phyloP scores from a whole-genome alignment of 2,888 invertebrate species.

The Agrochola circellaris region DNA sequence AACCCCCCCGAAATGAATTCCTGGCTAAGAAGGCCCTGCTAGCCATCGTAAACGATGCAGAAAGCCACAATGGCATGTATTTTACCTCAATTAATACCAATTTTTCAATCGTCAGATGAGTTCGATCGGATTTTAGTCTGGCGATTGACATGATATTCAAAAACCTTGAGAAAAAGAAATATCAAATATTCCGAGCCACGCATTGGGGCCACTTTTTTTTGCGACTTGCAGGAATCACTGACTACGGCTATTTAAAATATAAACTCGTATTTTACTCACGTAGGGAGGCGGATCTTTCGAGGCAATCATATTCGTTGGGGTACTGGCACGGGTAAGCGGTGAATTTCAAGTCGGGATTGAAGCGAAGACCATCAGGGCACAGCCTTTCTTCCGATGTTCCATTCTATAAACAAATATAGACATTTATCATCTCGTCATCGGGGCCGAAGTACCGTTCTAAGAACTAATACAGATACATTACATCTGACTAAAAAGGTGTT shows the following conservation, averaged over 20 bases:
- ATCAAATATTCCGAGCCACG: not conserved
- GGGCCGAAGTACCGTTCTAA: conserved; percentile 91
- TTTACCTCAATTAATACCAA: not conserved
- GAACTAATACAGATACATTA: conserved; percentile 28
- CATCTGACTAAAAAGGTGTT: not conserved
- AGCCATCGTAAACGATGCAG: not conserved
- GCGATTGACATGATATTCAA: not conserved
- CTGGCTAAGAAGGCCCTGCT: too few relatives aligned
- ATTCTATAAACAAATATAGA: conserved; percentile 82
- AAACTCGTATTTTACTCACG: conserved; percentile 89
- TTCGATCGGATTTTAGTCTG: not conserved
- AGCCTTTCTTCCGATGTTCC: conserved; percentile 94
- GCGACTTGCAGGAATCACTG: not conserved
- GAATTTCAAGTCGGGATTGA: conserved; percentile 93
- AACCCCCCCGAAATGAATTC: too few relatives aligned
- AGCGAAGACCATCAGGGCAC: conserved; percentile 95
- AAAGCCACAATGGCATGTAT: not conserved
- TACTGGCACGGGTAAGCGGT: conserved; percentile 95
- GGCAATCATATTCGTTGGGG: conserved; percentile 95
- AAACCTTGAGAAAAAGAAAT: not conserved
- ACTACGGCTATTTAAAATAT: not conserved
- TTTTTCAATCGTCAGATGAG: too few relatives aligned
- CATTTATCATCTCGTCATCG: not conserved
- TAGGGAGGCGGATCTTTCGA: conserved; percentile 91
- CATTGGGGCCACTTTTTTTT: not conserved